These are phyloP conservation scores for Athene noctua DNA, from an alignment of 2,113 vertebrate species.

Conservation along the genomic window DNA sequence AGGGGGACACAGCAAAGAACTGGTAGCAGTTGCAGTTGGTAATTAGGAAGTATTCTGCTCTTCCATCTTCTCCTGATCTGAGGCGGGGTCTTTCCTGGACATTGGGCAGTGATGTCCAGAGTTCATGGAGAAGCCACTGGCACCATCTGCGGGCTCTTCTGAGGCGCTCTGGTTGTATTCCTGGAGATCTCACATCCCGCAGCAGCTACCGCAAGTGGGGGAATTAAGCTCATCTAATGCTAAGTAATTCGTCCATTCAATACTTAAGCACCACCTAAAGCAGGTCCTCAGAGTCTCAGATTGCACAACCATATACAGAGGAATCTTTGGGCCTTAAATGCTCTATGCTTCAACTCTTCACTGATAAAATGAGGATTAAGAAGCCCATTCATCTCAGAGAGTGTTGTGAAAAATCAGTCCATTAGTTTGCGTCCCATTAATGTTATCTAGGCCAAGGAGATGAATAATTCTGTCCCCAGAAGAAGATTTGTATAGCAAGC, in stretches of 20 bases:
- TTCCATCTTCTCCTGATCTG: background rate
- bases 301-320: background rate
- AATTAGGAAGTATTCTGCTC: background rate
- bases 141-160: background rate
- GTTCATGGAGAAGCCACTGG: accelerated
- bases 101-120: background rate
- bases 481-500: constrained; percentile 18
- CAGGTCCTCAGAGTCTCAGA: background rate
- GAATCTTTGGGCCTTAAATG: background rate
- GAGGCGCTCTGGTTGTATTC: background rate
- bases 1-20: background rate
- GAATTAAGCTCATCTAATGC: background rate
- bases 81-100: background rate
- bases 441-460: constrained; percentile 46
- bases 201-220: background rate
- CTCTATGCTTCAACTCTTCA: background rate
- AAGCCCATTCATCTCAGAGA: constrained; percentile 12
- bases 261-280: background rate
- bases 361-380: constrained; percentile 45
- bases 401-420: constrained; percentile 39
- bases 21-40: background rate
- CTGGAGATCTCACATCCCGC: background rate
- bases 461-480: constrained; percentile 42
- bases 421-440: constrained; percentile 56
- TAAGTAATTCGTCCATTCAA: background rate